phyloP scores from a whole-genome alignment of 2,113 vertebrate species.

The Anguilla rostrata region DNA sequence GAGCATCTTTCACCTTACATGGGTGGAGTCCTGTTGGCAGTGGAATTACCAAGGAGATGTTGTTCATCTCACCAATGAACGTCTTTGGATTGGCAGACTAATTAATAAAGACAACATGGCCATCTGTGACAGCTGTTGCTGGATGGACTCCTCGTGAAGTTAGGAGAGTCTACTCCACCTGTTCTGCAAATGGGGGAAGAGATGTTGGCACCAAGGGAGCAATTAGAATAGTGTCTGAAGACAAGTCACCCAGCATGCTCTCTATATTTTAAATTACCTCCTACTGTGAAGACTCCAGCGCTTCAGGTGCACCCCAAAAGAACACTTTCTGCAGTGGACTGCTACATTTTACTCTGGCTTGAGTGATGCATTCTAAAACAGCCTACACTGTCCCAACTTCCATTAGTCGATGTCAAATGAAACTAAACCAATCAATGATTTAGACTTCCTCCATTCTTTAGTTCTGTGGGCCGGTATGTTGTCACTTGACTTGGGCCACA shows the following conservation, averaged over 20 bases:
- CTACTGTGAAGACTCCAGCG: not conserved
- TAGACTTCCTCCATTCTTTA: not conserved
- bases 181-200: not conserved
- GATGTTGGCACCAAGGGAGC: not conserved
- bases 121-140: not conserved
- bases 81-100: not conserved
- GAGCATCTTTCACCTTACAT: not conserved
- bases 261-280: not conserved
- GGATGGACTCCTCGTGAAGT: not conserved
- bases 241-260: not conserved
- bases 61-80: not conserved
- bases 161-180: not conserved
- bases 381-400: not conserved
- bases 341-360: not conserved
- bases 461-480: not conserved
- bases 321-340: not conserved
- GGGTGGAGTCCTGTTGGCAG: not conserved
- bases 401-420: too few species aligned
- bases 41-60: not conserved
- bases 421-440: not conserved
- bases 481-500: not conserved
- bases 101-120: not conserved
- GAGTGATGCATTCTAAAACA: not conserved
- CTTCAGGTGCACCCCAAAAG: not conserved
- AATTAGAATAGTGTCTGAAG: not conserved